Base-by-base conservation (phyloP, 2,113 vertebrate genomes). In the Phylloscopus whistleri region DNA sequence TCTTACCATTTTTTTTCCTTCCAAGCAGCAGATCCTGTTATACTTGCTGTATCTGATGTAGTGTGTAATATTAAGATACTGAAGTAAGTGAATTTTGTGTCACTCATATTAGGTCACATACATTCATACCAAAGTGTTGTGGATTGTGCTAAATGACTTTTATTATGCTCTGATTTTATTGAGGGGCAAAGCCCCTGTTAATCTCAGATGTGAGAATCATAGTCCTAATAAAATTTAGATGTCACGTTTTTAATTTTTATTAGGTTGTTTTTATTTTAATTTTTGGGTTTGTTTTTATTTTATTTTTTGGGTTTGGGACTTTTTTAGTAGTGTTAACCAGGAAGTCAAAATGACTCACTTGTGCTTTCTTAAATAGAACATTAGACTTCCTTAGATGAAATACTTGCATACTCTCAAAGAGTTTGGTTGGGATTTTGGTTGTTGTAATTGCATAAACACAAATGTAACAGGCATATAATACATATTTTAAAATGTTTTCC, bases 401-500 rank as follows among this genome's bases (percentile, higher is more conserved):
- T 80, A 51, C 18, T 90, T 87, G 8, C 10, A 27, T 28, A 10
- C 30, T 91, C 22, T 91, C 23, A 31, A 35, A 56, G 37, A 30
- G 17, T 52, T 82, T 82, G 8, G 5, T 83, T 91, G 46, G 67
- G 23, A 89, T 90, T 93, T 76, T 70, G 55, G 33, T 85, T 79
- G 24, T 92, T 94, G 33, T 51, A 86, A 55, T 48, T 55, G 16
- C 72, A 49, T 72, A 39, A 46, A 55, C 20, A 52, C 33, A 84
- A 87, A 86, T 30, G 22, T 67, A 84, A 55, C 6, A 74, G 83
- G n/a, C 51, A 26, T 33, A 37, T 49, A 84, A 83, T 74, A 49
- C 74, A 33, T 86, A 60, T 94, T 95, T 95, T 37, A 37, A 90
- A 93, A 70, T 88, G 18, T 59, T 84, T 96, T 68, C 37, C 41